phyloP scores from a whole-genome alignment of 2,797 vertebrate species.

The Epinephelus coioides region DNA sequence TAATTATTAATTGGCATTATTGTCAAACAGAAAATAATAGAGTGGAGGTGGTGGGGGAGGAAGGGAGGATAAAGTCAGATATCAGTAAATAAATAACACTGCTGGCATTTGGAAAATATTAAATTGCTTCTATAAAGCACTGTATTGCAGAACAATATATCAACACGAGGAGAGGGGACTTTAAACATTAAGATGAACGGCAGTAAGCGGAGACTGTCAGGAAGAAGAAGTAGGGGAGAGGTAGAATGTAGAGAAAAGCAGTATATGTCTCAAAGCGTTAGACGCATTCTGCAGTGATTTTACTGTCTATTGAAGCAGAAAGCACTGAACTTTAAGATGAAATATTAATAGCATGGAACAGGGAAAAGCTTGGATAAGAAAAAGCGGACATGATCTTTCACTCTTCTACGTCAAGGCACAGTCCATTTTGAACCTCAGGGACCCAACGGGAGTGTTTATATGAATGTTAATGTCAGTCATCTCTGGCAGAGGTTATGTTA shows the following conservation, averaged over 20 bases:
- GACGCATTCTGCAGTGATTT: slow-evolving; percentile 82
- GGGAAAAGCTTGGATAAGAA: slow-evolving; percentile 76
- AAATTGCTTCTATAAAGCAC: slow-evolving; percentile 75
- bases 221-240: slow-evolving; percentile 38
- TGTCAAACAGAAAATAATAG: slow-evolving; percentile 70
- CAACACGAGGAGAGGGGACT: slow-evolving; percentile 47
- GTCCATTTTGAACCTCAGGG: slow-evolving; percentile 67
- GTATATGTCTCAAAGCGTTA: slow-evolving; percentile 76
- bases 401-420: slow-evolving; percentile 65
- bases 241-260: slow-evolving; percentile 68
- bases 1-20: slow-evolving; percentile 49
- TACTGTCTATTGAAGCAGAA: slow-evolving; percentile 84
- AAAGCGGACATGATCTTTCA: slow-evolving; percentile 77
- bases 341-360: slow-evolving; percentile 83
- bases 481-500: slow-evolving; percentile 37
- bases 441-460: slow-evolving; percentile 39
- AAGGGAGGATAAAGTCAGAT: slow-evolving; percentile 58
- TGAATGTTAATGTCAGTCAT: slow-evolving; percentile 56
- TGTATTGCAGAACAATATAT: slow-evolving; percentile 73
- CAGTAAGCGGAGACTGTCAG: slow-evolving; percentile 56
- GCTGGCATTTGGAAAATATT: slow-evolving; percentile 76
- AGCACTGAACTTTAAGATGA: slow-evolving; percentile 83
- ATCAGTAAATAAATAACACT: slow-evolving; percentile 76
- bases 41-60: slow-evolving; percentile 19
- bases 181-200: slow-evolving; percentile 78